phyloP scores from a whole-genome alignment of 2,797 vertebrate genomes.

The Channallabes apus region DNA sequence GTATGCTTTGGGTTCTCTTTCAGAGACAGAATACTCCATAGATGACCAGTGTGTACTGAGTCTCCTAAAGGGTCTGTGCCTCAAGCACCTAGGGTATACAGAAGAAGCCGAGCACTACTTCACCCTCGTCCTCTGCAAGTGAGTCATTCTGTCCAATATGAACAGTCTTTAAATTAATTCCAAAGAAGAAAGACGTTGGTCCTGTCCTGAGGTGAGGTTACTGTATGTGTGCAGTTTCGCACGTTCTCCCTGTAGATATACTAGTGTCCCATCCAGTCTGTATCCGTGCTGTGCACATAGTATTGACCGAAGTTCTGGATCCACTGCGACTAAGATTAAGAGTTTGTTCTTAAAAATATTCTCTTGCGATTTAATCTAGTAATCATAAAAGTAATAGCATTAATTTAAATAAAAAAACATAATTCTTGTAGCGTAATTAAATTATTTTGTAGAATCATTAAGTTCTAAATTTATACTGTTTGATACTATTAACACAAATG shows the following conservation, averaged over 20 bases:
- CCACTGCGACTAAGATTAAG: not conserved
- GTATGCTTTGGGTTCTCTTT: slow-evolving; percentile 43
- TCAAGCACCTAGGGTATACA: slow-evolving; percentile 88
- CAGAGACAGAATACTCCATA: slow-evolving; percentile 84
- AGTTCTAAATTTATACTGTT: not conserved
- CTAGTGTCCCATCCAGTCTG: not conserved
- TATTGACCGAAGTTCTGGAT: not conserved
- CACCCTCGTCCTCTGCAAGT: slow-evolving; percentile 85
- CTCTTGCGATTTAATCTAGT: not conserved
- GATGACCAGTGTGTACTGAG: slow-evolving; percentile 93
- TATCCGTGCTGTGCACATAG: not conserved
- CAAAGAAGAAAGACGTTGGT: not conserved
- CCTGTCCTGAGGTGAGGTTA: not conserved
- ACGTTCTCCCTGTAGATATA: not conserved
- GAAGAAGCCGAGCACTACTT: slow-evolving; percentile 93
- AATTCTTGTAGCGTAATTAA: not conserved
- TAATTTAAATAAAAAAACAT: not conserved
- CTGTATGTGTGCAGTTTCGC: not conserved
- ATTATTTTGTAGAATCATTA: not conserved
- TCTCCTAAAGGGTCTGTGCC: slow-evolving; percentile 90
- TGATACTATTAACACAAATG: not conserved
- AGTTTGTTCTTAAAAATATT: not conserved
- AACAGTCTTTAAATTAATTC: not conserved
- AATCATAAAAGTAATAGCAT: not conserved
- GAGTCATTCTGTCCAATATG: slow-evolving; percentile 54